Evolutionary conservation across 2,888 invertebrate species (phyloP).

Genomic region (Pycnomerus fuliginosus): DNA sequence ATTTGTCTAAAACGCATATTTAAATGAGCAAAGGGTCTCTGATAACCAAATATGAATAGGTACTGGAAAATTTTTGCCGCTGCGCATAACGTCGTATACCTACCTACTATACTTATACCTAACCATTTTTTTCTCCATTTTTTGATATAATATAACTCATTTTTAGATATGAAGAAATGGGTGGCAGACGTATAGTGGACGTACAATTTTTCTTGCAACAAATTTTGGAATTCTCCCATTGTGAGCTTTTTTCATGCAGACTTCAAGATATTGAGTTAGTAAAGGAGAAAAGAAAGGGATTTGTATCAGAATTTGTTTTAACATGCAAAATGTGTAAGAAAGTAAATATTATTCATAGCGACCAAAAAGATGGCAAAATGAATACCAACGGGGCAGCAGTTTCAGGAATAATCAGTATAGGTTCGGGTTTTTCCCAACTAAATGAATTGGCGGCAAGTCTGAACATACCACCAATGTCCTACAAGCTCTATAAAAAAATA

Average conservation of each 20-base stretch:
- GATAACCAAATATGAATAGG: no score
- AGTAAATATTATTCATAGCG: not conserved
- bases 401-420: conserved; percentile 3
- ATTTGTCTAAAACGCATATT: no score
- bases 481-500: conserved; percentile 2
- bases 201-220: conserved; percentile 1
- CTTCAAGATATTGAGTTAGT: not conserved
- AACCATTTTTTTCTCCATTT: no score
- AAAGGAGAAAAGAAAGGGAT: conserved; percentile 1
- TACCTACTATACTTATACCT: no score
- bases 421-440: conserved; percentile 12
- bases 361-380: not conserved
- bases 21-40: no score
- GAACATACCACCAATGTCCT: conserved; percentile 6
- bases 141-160: not conserved
- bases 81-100: no score
- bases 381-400: conserved; percentile 1
- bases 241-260: not conserved
- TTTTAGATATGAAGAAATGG: not conserved
- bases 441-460: conserved; percentile 3
- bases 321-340: not conserved
- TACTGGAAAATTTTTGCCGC: no score
- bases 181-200: not conserved
- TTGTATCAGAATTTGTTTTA: conserved; percentile 1
- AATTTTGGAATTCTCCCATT: conserved; percentile 2